Percentiles rank a stretch among this genome's conserved stretches.
These are phyloP conservation scores for Addax nasomaculatus DNA, from an alignment of 2,113 vertebrate species.

Conservation along the genomic window DNA sequence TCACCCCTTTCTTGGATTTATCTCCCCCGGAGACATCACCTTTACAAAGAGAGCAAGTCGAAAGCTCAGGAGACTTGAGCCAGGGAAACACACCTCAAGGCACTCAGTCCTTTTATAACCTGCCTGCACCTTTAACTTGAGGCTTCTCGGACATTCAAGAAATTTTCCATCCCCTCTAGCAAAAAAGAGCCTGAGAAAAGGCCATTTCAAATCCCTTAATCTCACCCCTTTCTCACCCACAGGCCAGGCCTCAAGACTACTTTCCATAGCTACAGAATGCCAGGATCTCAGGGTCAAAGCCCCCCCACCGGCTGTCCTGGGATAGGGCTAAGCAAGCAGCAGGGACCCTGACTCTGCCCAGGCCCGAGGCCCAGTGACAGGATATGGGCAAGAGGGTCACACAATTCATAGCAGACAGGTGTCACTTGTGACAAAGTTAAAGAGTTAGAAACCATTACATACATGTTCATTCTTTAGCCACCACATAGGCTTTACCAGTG, in stretches of 20 bases:
- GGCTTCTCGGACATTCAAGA: background rate
- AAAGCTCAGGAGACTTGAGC: background rate
- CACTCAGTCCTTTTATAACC: background rate
- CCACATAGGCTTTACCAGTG: background rate
- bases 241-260: background rate
- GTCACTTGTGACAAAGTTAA: background rate
- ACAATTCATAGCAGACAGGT: background rate
- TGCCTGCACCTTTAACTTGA: background rate
- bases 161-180: background rate
- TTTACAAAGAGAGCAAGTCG: constrained; percentile 46
- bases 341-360: background rate
- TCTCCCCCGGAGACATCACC: constrained; percentile 86
- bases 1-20: constrained; percentile 92
- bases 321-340: background rate
- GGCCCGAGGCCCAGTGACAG: accelerated
- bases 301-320: background rate
- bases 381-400: background rate
- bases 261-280: background rate
- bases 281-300: background rate
- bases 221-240: background rate
- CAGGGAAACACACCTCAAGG: background rate
- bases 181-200: background rate
- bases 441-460: background rate
- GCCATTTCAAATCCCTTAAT: background rate
- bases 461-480: background rate